Evolutionary conservation across 2,797 vertebrate genomes (phyloP).

Genomic region (Epinephelus awoara): DNA sequence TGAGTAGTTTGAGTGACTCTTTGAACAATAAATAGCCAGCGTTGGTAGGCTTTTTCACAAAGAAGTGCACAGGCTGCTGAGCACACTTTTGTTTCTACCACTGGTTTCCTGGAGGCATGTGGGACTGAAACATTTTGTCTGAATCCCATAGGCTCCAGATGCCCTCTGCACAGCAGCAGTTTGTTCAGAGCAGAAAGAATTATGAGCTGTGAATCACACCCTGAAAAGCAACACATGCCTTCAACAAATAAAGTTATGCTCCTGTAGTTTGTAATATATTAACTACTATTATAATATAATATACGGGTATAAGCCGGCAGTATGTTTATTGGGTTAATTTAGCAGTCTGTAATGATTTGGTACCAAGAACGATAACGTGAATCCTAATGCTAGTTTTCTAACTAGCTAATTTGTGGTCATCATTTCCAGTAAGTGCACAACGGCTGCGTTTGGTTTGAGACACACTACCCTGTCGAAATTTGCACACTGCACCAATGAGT

Average conservation of each 20-base stretch:
- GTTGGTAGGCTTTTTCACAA: constrained; percentile 22
- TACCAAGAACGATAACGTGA: too few species aligned
- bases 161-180: neutral
- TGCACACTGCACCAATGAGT: too few species aligned
- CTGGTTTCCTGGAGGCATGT: constrained; percentile 47
- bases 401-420: too few species aligned
- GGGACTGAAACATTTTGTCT: constrained; percentile 35
- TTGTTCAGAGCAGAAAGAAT: neutral
- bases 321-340: too few species aligned
- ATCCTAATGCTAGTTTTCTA: too few species aligned
- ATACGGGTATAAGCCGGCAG: too few species aligned
- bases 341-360: too few species aligned
- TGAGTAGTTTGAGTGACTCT: constrained; percentile 47
- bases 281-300: neutral
- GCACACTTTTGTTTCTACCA: constrained; percentile 12
- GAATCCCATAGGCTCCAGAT: constrained; percentile 30
- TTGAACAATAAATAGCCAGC: constrained; percentile 48
- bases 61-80: constrained; percentile 44
- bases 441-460: too few species aligned
- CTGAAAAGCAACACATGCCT: neutral
- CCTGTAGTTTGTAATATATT: neutral
- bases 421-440: too few species aligned
- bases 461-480: too few species aligned
- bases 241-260: neutral
- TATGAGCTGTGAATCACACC: neutral